phyloP scores from a whole-genome alignment of 2,113 vertebrate species.

The Psettodes erumei region DNA sequence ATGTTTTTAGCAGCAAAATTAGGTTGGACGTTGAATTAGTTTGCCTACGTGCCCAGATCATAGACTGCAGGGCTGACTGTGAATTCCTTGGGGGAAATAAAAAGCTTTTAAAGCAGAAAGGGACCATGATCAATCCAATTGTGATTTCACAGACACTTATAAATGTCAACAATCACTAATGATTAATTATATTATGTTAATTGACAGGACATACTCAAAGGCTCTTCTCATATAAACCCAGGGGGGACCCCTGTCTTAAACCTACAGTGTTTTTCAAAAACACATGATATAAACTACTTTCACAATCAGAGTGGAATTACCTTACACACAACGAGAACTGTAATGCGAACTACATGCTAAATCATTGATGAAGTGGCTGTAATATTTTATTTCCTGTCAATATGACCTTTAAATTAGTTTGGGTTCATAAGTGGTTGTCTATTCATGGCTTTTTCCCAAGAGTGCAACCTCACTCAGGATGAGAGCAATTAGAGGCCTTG shows the following conservation, averaged over 20 bases:
- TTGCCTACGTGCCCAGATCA: slow-evolving; percentile 22
- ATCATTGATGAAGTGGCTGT: slow-evolving; percentile 38
- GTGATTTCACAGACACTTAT: slow-evolving; percentile 43
- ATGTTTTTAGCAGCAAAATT: slow-evolving; percentile 42
- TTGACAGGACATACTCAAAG: slow-evolving; percentile 39
- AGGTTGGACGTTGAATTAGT: slow-evolving; percentile 45
- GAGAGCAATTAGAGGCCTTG: slow-evolving; percentile 66
- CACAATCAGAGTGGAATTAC: not conserved
- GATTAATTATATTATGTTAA: slow-evolving; percentile 67
- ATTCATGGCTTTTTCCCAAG: slow-evolving; percentile 36
- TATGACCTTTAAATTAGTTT: slow-evolving; percentile 50
- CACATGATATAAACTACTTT: slow-evolving; percentile 2
- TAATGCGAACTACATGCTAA: slow-evolving; percentile 15
- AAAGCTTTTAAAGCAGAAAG: slow-evolving; percentile 47
- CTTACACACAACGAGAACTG: slow-evolving; percentile 2
- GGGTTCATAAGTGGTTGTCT: slow-evolving; percentile 40
- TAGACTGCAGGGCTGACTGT: slow-evolving; percentile 21
- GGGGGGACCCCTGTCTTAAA: slow-evolving; percentile 17
- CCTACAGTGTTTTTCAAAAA: slow-evolving; percentile 16
- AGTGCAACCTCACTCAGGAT: slow-evolving; percentile 45
- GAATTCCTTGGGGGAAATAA: slow-evolving; percentile 28
- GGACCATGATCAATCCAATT: slow-evolving; percentile 45
- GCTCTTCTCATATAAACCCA: slow-evolving; percentile 30
- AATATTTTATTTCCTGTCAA: slow-evolving; percentile 27
- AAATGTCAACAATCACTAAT: slow-evolving; percentile 22